Base-by-base conservation (phyloP, 2,797 vertebrate genomes). In the Corythornis leucogaster region DNA sequence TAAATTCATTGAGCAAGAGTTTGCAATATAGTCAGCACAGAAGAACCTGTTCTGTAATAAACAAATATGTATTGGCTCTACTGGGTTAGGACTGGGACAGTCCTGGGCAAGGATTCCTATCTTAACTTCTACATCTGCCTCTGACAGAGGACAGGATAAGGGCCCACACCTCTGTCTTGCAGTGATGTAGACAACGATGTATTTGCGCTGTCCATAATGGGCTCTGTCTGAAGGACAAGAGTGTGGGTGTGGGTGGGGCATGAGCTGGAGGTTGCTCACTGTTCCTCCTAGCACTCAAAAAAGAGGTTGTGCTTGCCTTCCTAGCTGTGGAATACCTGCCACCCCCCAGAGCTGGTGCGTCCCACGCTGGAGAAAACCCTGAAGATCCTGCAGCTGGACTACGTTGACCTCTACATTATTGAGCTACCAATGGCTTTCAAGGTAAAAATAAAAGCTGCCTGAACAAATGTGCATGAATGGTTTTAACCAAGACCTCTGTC, bases 371-470 rank as follows among this genome's bases (percentile, higher is more conserved):
- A 99, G 91, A 98, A 84, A 96, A 99, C 99, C 0, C 96, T 99
- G 59, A 94, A 97, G 83, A 38, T 63, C 24, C 92, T 99, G 62
- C 98, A 99, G 84, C 92, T 99, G 78, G 98, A 99, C 91, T 99
- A 99, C 5, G 98, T 99, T 11, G 99, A 99, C 84, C 98, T 99
- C 69, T 99, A 99, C 88, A 98, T 99, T 90, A 96, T 99, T 45
- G 99, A 99, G 95, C 58, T 99, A 53, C 99, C 99, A 21, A 98
- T 97, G 93, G 98, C 98, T 89, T 98, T 99, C 79, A 98, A 98
- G 98, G 99, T 99, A 96, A 97, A 93, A 76, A 54, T 6, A 85
- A 90, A 84, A 74, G 50, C 1, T 62, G 28, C 19, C 51, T 8
- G 8, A 43, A 57, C 71, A 50, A 51, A 78, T 51, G 63, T 26